A percentile compares a stretch with the other conserved stretches of the same genome.
Conservation (phyloP, 1,140 invertebrate species). For the Calliopsis andreniformis region DNA sequence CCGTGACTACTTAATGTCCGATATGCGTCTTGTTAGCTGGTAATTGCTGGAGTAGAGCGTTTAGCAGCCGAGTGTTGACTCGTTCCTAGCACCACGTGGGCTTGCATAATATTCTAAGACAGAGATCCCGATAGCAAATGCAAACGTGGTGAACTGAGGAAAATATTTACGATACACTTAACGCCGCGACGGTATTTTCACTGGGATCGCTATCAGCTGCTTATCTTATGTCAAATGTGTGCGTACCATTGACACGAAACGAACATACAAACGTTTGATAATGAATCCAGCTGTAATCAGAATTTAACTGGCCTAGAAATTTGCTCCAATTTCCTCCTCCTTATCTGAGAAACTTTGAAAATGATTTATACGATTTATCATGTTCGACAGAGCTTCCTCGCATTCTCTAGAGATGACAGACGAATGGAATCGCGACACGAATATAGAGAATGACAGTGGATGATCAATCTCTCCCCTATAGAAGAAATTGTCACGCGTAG, state of each 20-base stretch:
- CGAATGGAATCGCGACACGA: neutral
- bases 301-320: neutral
- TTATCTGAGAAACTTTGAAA: neutral
- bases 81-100: no score
- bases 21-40: slow-evolving; percentile 4
- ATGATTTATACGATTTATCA: neutral
- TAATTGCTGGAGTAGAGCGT: slow-evolving; percentile 6
- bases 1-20: slow-evolving; percentile 38
- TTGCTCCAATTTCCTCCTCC: no score
- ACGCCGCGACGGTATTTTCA: neutral
- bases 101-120: no score
- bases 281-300: slow-evolving; percentile 22
- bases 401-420: no score
- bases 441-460: neutral
- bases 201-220: neutral
- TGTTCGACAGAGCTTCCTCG: no score
- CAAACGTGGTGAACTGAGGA: no score
- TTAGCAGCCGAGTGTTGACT: neutral
- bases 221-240: slow-evolving; percentile 5
- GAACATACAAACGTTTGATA: slow-evolving; percentile 10
- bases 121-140: neutral
- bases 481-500: neutral
- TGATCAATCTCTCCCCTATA: slow-evolving; percentile 6
- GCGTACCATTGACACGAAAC: neutral
- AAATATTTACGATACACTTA: slow-evolving; percentile 13